Percentiles rank a stretch among this genome's conserved stretches.
Evolutionary conservation across 35 echinoderm and acorn worm genomes (phyloP).

Genomic region (Holothuria glaberrima): DNA sequence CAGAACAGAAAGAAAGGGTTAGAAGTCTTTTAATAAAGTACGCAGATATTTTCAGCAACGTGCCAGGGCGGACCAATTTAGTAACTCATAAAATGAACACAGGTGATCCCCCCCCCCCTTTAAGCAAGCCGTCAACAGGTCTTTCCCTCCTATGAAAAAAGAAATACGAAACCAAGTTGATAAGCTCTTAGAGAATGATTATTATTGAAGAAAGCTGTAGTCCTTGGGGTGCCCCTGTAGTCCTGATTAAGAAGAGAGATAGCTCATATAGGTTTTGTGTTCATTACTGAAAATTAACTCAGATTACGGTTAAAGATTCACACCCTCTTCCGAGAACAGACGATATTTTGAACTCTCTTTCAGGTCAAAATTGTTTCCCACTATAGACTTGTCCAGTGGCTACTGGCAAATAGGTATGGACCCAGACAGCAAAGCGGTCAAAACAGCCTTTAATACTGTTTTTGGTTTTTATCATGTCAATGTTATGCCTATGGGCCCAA

Average conservation of each 20-base stretch:
- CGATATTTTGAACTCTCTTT: background rate
- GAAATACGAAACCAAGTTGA: background rate
- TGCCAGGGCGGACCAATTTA: background rate
- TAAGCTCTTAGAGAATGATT: background rate
- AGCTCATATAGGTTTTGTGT: conserved; percentile 52
- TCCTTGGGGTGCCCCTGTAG: conserved; percentile 54
- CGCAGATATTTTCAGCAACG: background rate
- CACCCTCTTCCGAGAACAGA: conserved; percentile 6
- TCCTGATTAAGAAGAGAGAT: conserved; percentile 63
- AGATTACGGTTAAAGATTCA: background rate
- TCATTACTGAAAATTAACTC: conserved; percentile 39
- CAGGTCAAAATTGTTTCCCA: conserved; percentile 17
- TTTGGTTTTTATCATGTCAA: too few relatives aligned
- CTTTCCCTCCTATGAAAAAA: conserved; percentile 8
- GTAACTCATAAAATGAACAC: background rate
- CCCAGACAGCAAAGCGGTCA: background rate
- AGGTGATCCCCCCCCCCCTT: background rate
- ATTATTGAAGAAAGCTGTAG: conserved; percentile 52
- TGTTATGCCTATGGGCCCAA: too few relatives aligned
- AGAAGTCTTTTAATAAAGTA: too few relatives aligned
- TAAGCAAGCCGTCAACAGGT: background rate
- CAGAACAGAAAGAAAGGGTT: too few relatives aligned
- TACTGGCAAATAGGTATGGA: conserved; percentile 38
- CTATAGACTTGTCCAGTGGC: background rate
- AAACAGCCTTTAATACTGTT: conserved; percentile 32